Base-by-base conservation (phyloP, 2,113 vertebrate species). In the Archocentrus centrarchus region DNA sequence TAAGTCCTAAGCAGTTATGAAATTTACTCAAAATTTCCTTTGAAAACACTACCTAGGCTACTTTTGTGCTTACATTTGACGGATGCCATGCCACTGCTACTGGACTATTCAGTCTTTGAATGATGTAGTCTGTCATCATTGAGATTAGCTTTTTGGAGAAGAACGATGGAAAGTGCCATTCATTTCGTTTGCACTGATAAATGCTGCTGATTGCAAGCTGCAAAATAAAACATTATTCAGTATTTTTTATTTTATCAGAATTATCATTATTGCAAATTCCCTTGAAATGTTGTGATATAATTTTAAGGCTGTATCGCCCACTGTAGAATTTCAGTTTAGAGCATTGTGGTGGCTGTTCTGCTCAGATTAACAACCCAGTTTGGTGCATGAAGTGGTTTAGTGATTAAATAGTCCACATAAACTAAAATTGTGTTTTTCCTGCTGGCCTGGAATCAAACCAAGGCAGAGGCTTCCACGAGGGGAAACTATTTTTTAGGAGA, bases 331-430 rank as follows among this genome's bases (percentile, higher is more conserved):
- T 50, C 24, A 18, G 41, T 70, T 1, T 11, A 50, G 41, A 24
- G 66, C 66, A 50, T 4, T 30, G 15, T 70, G 66, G 44, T 53
- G 11, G 53, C 10, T 73, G 66, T 73, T 53, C 44, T 8, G 44
- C 66, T 32, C 5, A 50, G 9, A 70, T 30, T 73, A 73, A 73
- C 66, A 32, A 73, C 44, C 66, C 66, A 53, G 66, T 73, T 53
- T 73, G 17, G 32, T 73, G 1, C 27, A 20, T 73, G 44, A 73
- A 73, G 50, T 73, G 17, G 6, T 53, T 73, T 73, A 32, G 44
- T 53, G 27, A 73, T 53, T 73, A 32, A 73, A 73, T 53, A 73
- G 44, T 73, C 66, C 27, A 53, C 44, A 73, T 53, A 53, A 32
- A 73, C 10, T 73, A 73, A 53, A 53, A 32, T 4, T 30, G 7